Evolutionary conservation across 1,140 invertebrate species (phyloP).

Genomic region (Linepithema humile): DNA sequence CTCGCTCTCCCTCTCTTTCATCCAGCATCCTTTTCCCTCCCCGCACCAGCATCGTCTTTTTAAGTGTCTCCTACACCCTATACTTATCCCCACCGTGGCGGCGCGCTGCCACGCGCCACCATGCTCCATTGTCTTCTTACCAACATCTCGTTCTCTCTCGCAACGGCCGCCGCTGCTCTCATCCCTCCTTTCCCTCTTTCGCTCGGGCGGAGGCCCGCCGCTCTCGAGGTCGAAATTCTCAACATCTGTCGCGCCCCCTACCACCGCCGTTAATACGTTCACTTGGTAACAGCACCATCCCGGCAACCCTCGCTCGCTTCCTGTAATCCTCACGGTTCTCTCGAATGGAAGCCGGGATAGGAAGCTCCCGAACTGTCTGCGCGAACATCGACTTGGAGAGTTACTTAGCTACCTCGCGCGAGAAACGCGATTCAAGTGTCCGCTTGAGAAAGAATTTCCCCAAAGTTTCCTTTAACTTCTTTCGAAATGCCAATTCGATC

Average conservation of each 20-base stretch:
- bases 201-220: slow-evolving; percentile 18
- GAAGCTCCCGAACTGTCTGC: slow-evolving; percentile 39
- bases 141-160: slow-evolving; percentile 57
- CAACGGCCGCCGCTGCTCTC: slow-evolving; percentile 20
- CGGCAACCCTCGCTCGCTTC: slow-evolving; percentile 62
- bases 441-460: neutral
- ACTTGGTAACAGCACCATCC: slow-evolving; percentile 77
- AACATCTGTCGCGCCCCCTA: slow-evolving; percentile 77
- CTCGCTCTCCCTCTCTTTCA: slow-evolving; percentile 12
- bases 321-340: slow-evolving; percentile 57
- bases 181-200: neutral
- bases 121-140: slow-evolving; percentile 75
- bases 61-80: slow-evolving; percentile 70
- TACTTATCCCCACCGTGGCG: slow-evolving; percentile 75
- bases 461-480: neutral
- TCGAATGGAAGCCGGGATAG: slow-evolving; percentile 21
- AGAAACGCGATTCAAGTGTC: neutral
- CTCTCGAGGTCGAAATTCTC: slow-evolving; percentile 72
- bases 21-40: slow-evolving; percentile 46
- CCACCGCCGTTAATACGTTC: slow-evolving; percentile 71
- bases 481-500: neutral
- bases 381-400: slow-evolving; percentile 3
- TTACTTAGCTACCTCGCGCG: slow-evolving; percentile 1
- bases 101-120: slow-evolving; percentile 76
- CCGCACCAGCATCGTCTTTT: slow-evolving; percentile 64